phyloP scores from a whole-genome alignment of 2,113 vertebrate species.

The Notarius quadriscutis region DNA sequence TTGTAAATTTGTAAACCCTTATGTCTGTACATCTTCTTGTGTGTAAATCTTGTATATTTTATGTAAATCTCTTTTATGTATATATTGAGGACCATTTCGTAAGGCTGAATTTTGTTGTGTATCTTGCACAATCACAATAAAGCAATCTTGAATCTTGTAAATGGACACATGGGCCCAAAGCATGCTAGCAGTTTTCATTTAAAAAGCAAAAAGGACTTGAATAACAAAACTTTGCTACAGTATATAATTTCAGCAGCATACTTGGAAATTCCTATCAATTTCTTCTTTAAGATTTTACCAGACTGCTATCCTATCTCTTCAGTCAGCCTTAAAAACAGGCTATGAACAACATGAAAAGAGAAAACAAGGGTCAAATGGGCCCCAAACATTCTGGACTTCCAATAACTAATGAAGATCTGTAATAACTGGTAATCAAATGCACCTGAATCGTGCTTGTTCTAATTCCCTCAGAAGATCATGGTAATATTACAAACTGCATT shows the following conservation, averaged over 20 bases:
- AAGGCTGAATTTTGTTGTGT: no score
- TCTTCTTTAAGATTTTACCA: conserved; percentile 7
- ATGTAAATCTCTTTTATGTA: no score
- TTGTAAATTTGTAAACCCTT: no score
- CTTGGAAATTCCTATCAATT: not conserved
- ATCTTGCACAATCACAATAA: no score
- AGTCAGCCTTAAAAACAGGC: conserved; percentile 17
- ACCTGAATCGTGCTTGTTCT: conserved; percentile 59
- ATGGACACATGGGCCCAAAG: not conserved
- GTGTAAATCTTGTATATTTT: no score
- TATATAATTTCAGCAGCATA: conserved; percentile 4
- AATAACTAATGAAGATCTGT: conserved; percentile 57
- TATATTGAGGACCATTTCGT: no score
- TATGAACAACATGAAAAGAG: conserved; percentile 38
- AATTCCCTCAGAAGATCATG: conserved; percentile 47
- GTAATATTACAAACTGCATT: conserved; percentile 54
- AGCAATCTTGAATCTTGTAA: not conserved
- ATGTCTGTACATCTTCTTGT: no score
- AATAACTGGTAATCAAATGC: conserved; percentile 62
- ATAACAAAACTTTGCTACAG: not conserved
- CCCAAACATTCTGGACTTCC: conserved; percentile 32
- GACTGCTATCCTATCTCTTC: not conserved
- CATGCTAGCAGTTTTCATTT: not conserved
- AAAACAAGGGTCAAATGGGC: conserved; percentile 25
- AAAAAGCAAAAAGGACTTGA: not conserved